These are phyloP conservation scores for Ornithorhynchus anatinus DNA, from an alignment of 2,113 vertebrate genomes.

Conservation along the genomic window DNA sequence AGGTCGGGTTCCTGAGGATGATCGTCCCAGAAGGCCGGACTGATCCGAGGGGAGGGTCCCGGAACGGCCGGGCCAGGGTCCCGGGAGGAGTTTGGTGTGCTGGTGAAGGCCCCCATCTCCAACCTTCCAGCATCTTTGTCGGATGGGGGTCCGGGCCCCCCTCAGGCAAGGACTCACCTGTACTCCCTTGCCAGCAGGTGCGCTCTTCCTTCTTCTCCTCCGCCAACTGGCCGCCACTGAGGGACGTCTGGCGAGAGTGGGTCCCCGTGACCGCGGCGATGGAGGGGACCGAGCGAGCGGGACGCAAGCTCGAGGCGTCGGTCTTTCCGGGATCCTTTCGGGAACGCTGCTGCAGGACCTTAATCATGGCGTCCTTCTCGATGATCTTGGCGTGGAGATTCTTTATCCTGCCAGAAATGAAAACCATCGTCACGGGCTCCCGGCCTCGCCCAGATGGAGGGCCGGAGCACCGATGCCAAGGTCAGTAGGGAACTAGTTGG, in stretches of 20 bases:
- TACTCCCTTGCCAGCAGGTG: slow-evolving; percentile 78
- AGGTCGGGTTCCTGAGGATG: background rate
- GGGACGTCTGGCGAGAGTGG: slow-evolving; percentile 80
- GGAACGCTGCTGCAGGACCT: slow-evolving; percentile 85
- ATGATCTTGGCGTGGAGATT: slow-evolving; percentile 89
- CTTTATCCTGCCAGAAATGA: slow-evolving; percentile 76
- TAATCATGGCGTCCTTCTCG: slow-evolving; percentile 90
- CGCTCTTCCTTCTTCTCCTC: slow-evolving; percentile 81
- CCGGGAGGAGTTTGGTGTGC: too few species aligned
- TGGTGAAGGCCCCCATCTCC: background rate
- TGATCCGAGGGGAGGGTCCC: background rate
- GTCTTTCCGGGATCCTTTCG: slow-evolving; percentile 75
- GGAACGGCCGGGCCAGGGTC: too few species aligned
- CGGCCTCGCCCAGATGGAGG: too few species aligned
- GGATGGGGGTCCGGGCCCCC: background rate
- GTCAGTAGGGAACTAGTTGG: too few species aligned
- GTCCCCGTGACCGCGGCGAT: slow-evolving; percentile 64
- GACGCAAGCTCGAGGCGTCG: slow-evolving; percentile 70
- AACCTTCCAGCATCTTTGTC: fast-evolving
- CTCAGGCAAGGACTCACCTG: slow-evolving; percentile 60
- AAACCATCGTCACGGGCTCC: background rate
- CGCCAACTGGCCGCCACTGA: slow-evolving; percentile 74
- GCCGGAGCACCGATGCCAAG: too few species aligned
- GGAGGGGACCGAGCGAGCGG: slow-evolving; percentile 77
- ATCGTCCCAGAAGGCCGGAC: background rate